phyloP scores from a whole-genome alignment of 2,888 invertebrate genomes.

The Lottia scabra region DNA sequence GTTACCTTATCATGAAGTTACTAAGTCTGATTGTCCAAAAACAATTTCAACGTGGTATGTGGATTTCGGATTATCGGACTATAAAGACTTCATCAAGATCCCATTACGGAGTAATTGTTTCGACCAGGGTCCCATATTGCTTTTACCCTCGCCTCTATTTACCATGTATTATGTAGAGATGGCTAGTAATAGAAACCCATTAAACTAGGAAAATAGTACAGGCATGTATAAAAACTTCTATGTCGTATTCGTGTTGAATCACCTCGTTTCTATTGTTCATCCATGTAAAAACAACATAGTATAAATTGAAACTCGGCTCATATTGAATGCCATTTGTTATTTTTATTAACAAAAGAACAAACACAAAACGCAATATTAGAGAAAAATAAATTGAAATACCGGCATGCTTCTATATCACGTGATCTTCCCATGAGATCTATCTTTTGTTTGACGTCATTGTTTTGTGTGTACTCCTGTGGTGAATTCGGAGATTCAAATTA shows the following conservation, averaged over 20 bases:
- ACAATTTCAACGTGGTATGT: no score
- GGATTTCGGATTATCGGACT: no score
- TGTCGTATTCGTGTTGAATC: background rate
- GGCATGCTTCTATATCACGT: background rate
- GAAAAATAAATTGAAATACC: conserved; percentile 5
- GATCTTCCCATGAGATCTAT: background rate
- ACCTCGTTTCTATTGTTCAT: background rate
- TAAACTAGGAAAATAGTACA: background rate
- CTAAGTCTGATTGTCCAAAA: no score
- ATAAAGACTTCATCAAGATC: background rate
- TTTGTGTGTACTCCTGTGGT: background rate
- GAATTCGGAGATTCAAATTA: conserved; percentile 3
- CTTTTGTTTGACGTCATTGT: conserved; percentile 7
- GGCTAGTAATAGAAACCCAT: background rate
- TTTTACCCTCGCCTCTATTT: background rate
- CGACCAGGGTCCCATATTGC: conserved; percentile 3
- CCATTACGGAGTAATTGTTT: background rate
- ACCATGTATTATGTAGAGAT: background rate
- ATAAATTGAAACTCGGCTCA: background rate
- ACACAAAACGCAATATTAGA: background rate
- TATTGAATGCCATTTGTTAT: conserved; percentile 4
- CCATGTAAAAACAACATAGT: background rate
- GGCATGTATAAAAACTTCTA: background rate
- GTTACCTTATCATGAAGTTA: no score
- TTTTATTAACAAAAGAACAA: conserved; percentile 5